Base-by-base conservation (phyloP, 2,888 invertebrate species). In the Tricholauxania praeusta region DNA sequence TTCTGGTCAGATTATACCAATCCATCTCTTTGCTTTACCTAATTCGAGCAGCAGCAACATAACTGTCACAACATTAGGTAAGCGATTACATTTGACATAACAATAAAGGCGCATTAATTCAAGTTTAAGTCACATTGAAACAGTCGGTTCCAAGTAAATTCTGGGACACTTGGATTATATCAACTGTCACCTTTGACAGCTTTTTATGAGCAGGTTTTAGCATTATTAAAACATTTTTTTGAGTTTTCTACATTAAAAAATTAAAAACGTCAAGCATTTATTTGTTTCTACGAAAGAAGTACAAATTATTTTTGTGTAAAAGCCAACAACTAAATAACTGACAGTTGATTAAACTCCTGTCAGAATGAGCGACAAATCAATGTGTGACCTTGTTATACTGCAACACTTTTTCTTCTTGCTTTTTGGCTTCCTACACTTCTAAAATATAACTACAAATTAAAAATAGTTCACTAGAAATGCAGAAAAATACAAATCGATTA, bases 261-360 rank as follows among this genome's bases (percentile, higher is more conserved):
- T 51, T 3, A 64, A 22, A 10, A 51, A 17, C 12, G 19, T 6
- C 0, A 12, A 14, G 48, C 10, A 1, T 51, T n/a, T 15, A 51
- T 14, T 15, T 8, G 10, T 6, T 39, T 39, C 10, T 39, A 10
- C 10, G 39, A 39, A 39, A 39, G 10, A 10, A 39, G 10, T 39
- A 62, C 6, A 57, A 28, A 28, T 7, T 4, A 1, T 28, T 55
- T 55, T 19, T 57, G 28, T 57, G 15, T 32, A 64, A 51, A 15
- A 12, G 22, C 22, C 49, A 49, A 49, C 22, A 19, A 1, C 63
- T 14, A 17, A 32, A 12, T 32, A 4, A 39, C 4, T 64, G 64
- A 64, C 64, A 64, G 64, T 49, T 64, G 67, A 67, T 47, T 67
- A 67, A 67, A 67, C 53, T 55, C 17, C 47, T 66, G 67, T 57